phyloP scores from a whole-genome alignment of 2,888 invertebrate species.

The Amiota minor region DNA sequence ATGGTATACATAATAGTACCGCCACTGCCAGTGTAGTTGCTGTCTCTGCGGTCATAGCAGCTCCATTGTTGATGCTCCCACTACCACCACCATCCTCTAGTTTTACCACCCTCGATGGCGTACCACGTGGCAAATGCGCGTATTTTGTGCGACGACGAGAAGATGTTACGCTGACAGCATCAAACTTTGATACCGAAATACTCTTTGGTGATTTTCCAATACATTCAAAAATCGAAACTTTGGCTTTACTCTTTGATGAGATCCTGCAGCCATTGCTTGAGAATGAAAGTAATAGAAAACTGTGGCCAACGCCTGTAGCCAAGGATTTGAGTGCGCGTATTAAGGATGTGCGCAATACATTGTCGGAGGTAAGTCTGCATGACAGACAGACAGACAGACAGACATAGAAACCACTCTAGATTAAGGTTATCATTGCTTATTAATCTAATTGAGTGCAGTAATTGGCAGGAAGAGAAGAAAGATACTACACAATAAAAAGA shows the following conservation, averaged over 20 bases:
- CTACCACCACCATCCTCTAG: constrained; percentile 68
- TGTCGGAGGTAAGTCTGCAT: constrained; percentile 70
- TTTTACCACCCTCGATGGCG: constrained; percentile 70
- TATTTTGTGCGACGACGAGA: constrained; percentile 75
- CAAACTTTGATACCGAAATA: constrained; percentile 74
- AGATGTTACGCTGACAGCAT: constrained; percentile 61
- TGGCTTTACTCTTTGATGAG: constrained; percentile 81
- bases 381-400: background rate
- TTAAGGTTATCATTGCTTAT: constrained; percentile 46
- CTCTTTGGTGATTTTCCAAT: constrained; percentile 84
- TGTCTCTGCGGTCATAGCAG: constrained; percentile 54
- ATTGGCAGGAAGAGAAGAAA: constrained; percentile 1
- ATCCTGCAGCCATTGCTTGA: constrained; percentile 83
- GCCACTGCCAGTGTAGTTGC: constrained; percentile 53
- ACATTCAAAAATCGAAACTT: constrained; percentile 80
- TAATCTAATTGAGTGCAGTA: constrained; percentile 63
- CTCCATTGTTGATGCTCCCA: constrained; percentile 56
- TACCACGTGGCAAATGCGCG: constrained; percentile 73
- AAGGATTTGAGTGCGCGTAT: constrained; percentile 83
- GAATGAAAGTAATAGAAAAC: constrained; percentile 79
- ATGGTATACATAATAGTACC: constrained; percentile 36
- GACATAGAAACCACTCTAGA: background rate
- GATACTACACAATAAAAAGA: background rate
- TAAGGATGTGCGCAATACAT: constrained; percentile 76
- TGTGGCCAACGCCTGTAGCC: constrained; percentile 83